Evolutionary conservation across 2,888 invertebrate genomes (phyloP).

Genomic region (Helleia helle): DNA sequence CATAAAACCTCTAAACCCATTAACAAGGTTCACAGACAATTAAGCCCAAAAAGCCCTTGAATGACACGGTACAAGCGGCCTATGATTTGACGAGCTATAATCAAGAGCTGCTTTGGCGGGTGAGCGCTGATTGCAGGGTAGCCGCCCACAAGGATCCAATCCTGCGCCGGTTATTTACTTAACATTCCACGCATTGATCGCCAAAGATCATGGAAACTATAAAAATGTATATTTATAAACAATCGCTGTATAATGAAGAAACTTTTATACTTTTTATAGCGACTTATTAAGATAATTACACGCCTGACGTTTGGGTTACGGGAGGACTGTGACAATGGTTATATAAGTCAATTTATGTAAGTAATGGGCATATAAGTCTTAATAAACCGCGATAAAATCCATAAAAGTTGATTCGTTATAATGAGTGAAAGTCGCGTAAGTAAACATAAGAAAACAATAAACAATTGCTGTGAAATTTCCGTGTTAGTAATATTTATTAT

Average conservation of each 20-base stretch:
- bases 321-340: not conserved
- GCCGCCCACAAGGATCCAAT: slow-evolving; percentile 41
- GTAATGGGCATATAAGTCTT: too few relatives aligned
- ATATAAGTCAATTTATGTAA: too few relatives aligned
- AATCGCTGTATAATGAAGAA: not conserved
- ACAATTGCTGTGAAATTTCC: too few relatives aligned
- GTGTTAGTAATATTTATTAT: too few relatives aligned
- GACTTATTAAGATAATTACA: too few relatives aligned
- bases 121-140: slow-evolving; percentile 59
- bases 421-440: too few relatives aligned
- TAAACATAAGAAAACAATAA: too few relatives aligned
- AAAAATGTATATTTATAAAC: not conserved
- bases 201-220: not conserved
- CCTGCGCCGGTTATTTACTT: not conserved
- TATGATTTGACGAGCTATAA: slow-evolving; percentile 58
- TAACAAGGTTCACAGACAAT: slow-evolving; percentile 4
- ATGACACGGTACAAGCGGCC: slow-evolving; percentile 1
- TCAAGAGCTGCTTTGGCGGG: slow-evolving; percentile 46
- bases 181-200: not conserved
- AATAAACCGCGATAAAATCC: too few relatives aligned
- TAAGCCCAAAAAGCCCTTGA: not conserved
- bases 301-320: too few relatives aligned
- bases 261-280: too few relatives aligned
- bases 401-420: too few relatives aligned
- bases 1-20: not conserved